phyloP scores from a whole-genome alignment of 2,113 vertebrate species.

The Antechinus flavipes region DNA sequence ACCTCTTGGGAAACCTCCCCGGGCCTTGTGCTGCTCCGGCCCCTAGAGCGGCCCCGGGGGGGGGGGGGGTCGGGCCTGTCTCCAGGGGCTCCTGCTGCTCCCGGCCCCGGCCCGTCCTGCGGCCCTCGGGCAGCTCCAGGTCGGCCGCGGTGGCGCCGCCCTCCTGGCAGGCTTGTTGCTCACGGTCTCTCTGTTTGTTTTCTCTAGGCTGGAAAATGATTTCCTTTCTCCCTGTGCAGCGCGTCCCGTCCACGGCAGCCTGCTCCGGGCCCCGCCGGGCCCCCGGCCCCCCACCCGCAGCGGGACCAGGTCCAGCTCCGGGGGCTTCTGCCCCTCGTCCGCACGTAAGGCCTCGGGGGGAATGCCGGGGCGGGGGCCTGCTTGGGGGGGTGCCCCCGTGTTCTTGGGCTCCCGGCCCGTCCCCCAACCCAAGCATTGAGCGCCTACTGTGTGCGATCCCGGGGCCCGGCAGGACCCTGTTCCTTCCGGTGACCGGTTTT shows the following conservation, averaged over 20 bases:
- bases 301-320: slow-evolving; percentile 80
- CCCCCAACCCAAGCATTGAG: not conserved
- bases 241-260: slow-evolving; percentile 63
- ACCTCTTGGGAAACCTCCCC: too few species aligned
- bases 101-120: not conserved
- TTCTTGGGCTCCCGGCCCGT: too few species aligned
- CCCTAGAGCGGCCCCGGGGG: too few species aligned
- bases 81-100: not conserved
- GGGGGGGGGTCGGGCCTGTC: too few species aligned
- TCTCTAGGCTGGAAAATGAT: slow-evolving; percentile 77
- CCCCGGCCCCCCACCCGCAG: slow-evolving; percentile 77
- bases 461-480: too few species aligned
- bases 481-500: too few species aligned
- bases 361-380: not conserved
- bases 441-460: too few species aligned
- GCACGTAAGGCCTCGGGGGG: slow-evolving; percentile 80
- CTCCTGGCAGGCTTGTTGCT: not conserved
- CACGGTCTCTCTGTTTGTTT: slow-evolving; percentile 47
- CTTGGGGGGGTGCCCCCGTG: not conserved
- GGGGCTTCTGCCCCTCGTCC: slow-evolving; percentile 81
- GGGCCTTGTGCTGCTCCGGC: too few species aligned
- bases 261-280: slow-evolving; percentile 68
- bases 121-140: not conserved
- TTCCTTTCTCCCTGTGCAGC: slow-evolving; percentile 57
- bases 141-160: not conserved